Evolutionary conservation across 2,113 vertebrate genomes (phyloP).

Genomic region (Panurus biarmicus): DNA sequence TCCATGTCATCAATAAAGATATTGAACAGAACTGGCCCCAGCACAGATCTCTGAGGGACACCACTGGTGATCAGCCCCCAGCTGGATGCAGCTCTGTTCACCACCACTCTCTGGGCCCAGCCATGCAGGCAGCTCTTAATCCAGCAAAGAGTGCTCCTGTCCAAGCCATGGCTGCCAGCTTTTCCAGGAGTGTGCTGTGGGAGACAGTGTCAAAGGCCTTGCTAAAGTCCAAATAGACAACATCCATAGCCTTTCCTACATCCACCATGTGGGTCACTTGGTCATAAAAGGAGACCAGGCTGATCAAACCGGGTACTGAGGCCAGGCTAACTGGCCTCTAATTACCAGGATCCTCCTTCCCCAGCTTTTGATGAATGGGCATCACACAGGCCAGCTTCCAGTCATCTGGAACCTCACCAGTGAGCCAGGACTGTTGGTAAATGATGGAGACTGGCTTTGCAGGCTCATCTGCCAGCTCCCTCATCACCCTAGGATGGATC

Average conservation of each 20-base stretch:
- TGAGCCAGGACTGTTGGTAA: not conserved
- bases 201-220: not conserved
- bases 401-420: not conserved
- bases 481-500: no score
- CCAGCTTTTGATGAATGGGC: not conserved
- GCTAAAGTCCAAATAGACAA: not conserved
- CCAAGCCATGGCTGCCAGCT: not conserved
- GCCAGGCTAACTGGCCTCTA: not conserved
- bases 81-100: not conserved
- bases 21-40: not conserved
- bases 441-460: rapidly evolving
- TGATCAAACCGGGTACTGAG: not conserved
- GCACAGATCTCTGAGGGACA: not conserved
- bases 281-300: not conserved
- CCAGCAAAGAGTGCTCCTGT: not conserved
- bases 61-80: not conserved
- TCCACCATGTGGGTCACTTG: rapidly evolving
- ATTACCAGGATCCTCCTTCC: not conserved
- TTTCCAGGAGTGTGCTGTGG: not conserved
- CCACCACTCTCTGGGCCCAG: not conserved
- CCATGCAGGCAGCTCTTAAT: not conserved
- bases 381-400: not conserved
- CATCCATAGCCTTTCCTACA: no score
- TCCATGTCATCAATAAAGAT: rapidly evolving
- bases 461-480: not conserved